phyloP scores from a whole-genome alignment of 2,113 vertebrate species.

The Ovis canadensis region DNA sequence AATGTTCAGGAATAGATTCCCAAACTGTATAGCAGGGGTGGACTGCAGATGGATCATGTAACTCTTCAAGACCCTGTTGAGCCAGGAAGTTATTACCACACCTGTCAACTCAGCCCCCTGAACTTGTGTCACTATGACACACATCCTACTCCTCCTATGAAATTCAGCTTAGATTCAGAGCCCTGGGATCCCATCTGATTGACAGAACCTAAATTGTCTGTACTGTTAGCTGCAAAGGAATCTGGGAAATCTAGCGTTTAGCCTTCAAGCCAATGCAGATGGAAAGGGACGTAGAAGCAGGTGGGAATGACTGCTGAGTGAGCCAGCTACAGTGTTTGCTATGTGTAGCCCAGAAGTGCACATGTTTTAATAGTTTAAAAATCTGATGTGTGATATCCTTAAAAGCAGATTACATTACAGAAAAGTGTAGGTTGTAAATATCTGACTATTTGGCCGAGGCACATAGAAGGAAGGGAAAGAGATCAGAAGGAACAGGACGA shows the following conservation, averaged over 20 bases:
- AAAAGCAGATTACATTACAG: not conserved
- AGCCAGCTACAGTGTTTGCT: not conserved
- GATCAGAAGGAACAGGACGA: not conserved
- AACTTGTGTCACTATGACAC: not conserved
- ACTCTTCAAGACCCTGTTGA: not conserved
- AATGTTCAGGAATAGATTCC: not conserved
- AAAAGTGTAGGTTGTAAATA: not conserved
- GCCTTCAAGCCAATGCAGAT: not conserved
- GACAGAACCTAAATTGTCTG: not conserved
- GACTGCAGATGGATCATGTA: not conserved
- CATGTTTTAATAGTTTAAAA: not conserved
- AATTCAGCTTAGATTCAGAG: not conserved
- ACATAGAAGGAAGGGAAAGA: not conserved
- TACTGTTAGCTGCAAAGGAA: not conserved
- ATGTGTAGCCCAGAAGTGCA: not conserved
- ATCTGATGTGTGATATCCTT: not conserved
- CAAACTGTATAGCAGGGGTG: not conserved
- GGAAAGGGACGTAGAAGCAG: not conserved
- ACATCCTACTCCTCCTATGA: accelerated
- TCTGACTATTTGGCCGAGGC: not conserved
- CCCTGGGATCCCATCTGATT: not conserved
- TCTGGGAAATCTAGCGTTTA: not conserved
- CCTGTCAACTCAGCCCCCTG: not conserved
- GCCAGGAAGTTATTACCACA: not conserved
- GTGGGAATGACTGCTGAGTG: not conserved